Base-by-base conservation (phyloP, 2,113 vertebrate species). In the Puffinus mauretanicus region DNA sequence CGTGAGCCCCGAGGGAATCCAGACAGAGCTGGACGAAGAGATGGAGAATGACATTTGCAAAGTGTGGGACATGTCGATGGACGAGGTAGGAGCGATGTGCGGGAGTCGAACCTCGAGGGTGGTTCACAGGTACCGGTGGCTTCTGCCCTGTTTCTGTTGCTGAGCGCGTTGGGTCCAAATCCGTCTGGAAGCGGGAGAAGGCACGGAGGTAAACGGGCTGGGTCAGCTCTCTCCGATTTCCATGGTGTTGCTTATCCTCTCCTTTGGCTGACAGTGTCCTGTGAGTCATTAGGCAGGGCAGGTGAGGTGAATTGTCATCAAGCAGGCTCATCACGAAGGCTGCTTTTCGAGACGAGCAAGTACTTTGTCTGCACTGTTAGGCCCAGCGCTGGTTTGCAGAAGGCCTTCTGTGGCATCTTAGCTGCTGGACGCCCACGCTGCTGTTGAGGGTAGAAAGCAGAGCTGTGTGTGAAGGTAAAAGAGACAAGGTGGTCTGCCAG, bases 1-100 rank as follows among this genome's bases (percentile, higher is more conserved):
- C 49, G 95, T 58, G 21, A 95, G 94, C 42, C 94, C 97, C 13
- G 96, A 95, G 78, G 97, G 70, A 20, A 49, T 73, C 44, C 96
- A 91, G 32, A 82, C 97, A 46, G 98, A 99, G 44, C 98, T 99
- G 84, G 97, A 98, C 51, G 99, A 99, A 77, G 98, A 99, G 83
- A 98, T 99, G 82, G 99, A 99, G 96, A 99, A 99, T 34, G 98
- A 99, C 67, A 98, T 99, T 26, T 99, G 99, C 97, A 99, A 98
- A 98, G 98, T 99, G n/a, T 99, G 99, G 99, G 99, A 99, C 96
- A 99, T 99, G 99, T 99, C 99, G 6, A 99, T 99, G 99, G 99
- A 99, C 77, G 98, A 99, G 99, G 99, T 99, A 97, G 54, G 86
- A 30, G 54, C 26, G 3, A 1, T 4, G 11, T 1, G 62, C 1